Base-by-base conservation (phyloP, 2,113 vertebrate genomes). In the Sprattus sprattus region DNA sequence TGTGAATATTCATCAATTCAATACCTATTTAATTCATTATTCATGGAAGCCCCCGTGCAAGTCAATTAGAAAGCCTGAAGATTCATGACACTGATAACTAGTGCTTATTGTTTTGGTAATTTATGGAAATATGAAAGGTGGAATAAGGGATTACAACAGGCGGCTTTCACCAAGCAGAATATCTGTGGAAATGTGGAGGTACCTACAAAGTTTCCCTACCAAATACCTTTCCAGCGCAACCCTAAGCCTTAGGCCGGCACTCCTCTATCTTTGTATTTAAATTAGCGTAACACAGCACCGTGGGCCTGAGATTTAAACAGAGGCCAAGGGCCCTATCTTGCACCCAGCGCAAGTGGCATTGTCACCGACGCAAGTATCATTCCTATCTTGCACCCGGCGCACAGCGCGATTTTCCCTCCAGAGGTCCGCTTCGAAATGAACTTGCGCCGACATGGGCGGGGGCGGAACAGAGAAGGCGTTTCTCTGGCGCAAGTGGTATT, bases 111-210 rank as follows among this genome's bases (percentile, higher is more conserved):
- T 89, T 78, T 90, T 75, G 88, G 84, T 88, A 90, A 90, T 90
- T 87, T 88, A 90, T 90, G 89, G 85, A 88, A 89, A 89, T 87
- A 86, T 86, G 81, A 89, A 88, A 87, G 85, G 81, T 83, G 60
- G 83, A 82, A 80, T 86, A 83, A n/a, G 52, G 75, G 86, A 86
- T 89, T 89, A 88, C 82, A 87, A 64, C 4, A 81, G 84, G 86
- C 46, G 46, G 84, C 85, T 80, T 78, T 78, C 71, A 78, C 25
- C 28, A 44, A 78, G 71, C 71, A 78, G 13, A 78, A 78, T 44
- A 78, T 78, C 71, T 78, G 28, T 39, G 25, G 13, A 32, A 78
- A 78, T 78, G 15, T 32, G 28, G 25, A 32, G 71, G 28, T 78
- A 10, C 11, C 71, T 39, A 60, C 54, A 22, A 78, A 78, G 71